Percentiles rank a stretch among this genome's conserved stretches.
These are phyloP conservation scores for Hydrocynus forskahlii DNA, from an alignment of 2,797 vertebrate genomes.

Conservation along the genomic window DNA sequence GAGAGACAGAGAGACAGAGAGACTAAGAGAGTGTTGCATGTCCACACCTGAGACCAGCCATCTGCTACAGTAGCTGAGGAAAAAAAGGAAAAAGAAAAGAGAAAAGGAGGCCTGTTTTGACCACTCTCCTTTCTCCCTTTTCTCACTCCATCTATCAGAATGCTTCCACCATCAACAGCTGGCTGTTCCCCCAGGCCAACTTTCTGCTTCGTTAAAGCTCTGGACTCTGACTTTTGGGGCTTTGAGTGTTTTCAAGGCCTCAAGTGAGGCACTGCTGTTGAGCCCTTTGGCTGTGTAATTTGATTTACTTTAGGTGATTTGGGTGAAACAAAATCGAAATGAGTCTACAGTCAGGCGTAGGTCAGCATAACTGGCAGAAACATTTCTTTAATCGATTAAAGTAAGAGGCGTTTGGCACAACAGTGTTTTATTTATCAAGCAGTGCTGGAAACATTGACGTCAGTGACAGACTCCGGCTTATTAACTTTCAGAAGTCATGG, in stretches of 20 bases:
- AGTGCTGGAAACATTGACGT: constrained; percentile 24
- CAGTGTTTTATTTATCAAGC: constrained; percentile 30
- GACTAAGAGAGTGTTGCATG: constrained; percentile 34
- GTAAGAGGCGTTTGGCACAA: constrained; percentile 1
- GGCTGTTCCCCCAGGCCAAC: constrained; percentile 48
- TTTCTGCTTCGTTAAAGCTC: constrained; percentile 58
- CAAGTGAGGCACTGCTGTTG: constrained; percentile 32
- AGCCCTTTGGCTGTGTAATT: constrained; percentile 45
- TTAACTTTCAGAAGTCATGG: neutral
- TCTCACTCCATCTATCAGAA: constrained; percentile 56
- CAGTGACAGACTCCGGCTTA: constrained; percentile 6
- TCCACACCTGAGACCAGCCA: constrained; percentile 60
- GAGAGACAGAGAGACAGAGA: constrained; percentile 9
- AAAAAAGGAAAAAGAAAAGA: constrained; percentile 26
- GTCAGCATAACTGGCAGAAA: constrained; percentile 34
- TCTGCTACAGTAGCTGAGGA: constrained; percentile 54
- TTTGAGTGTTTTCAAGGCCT: constrained; percentile 40
- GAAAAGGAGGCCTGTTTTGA: constrained; percentile 39
- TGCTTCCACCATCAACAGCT: constrained; percentile 56
- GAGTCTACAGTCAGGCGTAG: constrained; percentile 25
- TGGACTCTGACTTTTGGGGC: constrained; percentile 50
- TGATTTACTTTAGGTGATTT: constrained; percentile 50
- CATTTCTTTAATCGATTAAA: constrained; percentile 40
- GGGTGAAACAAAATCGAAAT: constrained; percentile 39
- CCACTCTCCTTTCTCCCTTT: constrained; percentile 46